A percentile compares a stretch with the other conserved stretches of the same genome.
These are phyloP conservation scores for Empidonax alnorum DNA, from an alignment of 2,113 vertebrate genomes.

Conservation along the genomic window DNA sequence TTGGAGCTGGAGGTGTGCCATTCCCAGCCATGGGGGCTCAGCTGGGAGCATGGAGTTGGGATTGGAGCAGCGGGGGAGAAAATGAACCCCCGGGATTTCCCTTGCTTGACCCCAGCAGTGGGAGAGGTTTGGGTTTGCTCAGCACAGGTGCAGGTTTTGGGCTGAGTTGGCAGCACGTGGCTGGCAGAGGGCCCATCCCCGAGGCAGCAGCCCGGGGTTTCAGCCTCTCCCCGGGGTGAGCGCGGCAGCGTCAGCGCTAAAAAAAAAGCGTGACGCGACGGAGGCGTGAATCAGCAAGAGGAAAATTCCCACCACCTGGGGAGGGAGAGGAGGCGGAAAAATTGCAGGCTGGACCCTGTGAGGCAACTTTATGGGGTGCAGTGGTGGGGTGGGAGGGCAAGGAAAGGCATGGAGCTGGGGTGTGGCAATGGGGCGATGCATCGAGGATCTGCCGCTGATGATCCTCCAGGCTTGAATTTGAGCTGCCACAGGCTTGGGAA, in stretches of 20 bases:
- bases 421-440: fast-evolving
- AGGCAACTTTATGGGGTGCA: not conserved
- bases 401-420: not conserved
- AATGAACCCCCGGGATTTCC: not conserved
- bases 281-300: constrained; percentile 42
- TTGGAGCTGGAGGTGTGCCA: not conserved
- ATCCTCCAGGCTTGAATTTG: not conserved
- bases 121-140: not conserved
- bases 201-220: constrained; percentile 13
- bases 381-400: not conserved
- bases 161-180: not conserved
- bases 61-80: not conserved
- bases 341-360: not conserved
- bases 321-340: not conserved
- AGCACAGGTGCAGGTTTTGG: not conserved
- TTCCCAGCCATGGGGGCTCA: not conserved
- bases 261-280: not conserved
- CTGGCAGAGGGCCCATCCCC: constrained; percentile 24
- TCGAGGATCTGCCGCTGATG: not conserved
- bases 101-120: not conserved
- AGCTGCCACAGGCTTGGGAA: not conserved
- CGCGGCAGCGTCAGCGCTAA: not conserved
- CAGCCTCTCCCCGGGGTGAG: constrained; percentile 16
- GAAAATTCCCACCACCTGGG: constrained; percentile 5
- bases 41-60: not conserved